A percentile compares a stretch with the other conserved stretches of the same genome.
Evolutionary conservation across 2,113 vertebrate genomes (phyloP).

Genomic region (Crocuta crocuta): DNA sequence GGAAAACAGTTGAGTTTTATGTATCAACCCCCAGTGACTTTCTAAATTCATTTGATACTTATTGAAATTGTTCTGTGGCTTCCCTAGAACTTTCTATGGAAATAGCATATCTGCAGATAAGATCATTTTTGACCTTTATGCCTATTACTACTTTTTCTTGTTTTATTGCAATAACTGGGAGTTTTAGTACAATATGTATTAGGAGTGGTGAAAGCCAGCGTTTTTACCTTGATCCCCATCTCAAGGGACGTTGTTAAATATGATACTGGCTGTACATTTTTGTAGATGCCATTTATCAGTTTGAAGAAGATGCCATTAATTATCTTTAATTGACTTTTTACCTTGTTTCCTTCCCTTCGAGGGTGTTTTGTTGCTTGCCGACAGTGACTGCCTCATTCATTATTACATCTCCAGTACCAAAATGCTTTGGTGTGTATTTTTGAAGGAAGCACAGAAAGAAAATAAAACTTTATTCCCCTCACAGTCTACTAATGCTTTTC

Average conservation of each 20-base stretch:
- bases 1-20: background rate
- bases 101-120: background rate
- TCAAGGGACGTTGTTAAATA: background rate
- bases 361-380: background rate
- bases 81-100: background rate
- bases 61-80: background rate
- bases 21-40: background rate
- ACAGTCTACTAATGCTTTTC: conserved; percentile 28
- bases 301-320: background rate
- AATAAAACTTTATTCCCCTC: background rate
- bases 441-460: background rate
- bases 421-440: background rate
- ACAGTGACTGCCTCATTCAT: background rate
- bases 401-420: background rate
- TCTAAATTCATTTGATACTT: conserved; percentile 11
- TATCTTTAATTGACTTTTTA: background rate
- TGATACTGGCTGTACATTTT: background rate
- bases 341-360: background rate
- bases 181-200: background rate
- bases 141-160: background rate
- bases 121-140: background rate
- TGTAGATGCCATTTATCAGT: background rate
- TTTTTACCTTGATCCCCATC: background rate
- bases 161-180: background rate
- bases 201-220: background rate